Evolutionary conservation across 2,888 invertebrate species (phyloP).

Genomic region (Leistus spinibarbis): DNA sequence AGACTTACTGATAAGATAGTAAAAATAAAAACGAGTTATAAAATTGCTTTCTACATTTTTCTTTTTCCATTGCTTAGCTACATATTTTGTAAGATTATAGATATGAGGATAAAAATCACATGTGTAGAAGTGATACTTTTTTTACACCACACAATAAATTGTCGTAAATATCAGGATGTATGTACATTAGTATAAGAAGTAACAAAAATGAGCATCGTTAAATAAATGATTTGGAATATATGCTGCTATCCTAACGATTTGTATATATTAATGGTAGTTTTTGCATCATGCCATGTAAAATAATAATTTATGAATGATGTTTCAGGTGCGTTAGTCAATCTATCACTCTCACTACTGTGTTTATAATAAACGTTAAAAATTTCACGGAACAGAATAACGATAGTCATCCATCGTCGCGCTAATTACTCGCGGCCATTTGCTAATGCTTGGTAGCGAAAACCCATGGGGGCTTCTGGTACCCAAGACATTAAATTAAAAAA

Average conservation of each 20-base stretch:
- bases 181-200: background rate
- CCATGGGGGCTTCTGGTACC: constrained; percentile 15
- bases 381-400: constrained; percentile 21
- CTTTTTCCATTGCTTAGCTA: too few species aligned
- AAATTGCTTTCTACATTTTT: too few species aligned
- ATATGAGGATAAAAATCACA: too few species aligned
- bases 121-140: too few species aligned
- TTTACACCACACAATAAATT: too few species aligned
- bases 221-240: background rate
- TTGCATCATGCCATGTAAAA: background rate
- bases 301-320: background rate
- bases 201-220: background rate
- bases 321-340: background rate
- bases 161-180: background rate
- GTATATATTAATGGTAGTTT: background rate
- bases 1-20: too few species aligned
- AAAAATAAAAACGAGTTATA: too few species aligned
- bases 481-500: constrained; percentile 32
- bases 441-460: constrained; percentile 14
- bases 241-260: background rate
- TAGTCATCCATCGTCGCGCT: constrained; percentile 25
- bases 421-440: constrained; percentile 28
- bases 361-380: constrained; percentile 22
- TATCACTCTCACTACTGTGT: background rate
- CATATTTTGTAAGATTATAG: too few species aligned